Evolutionary conservation across 92 coral and sea anemone species (phyloP), one percentile per base, ranked within the genome.

Genomic region (Phenganax stokvisi): DNA sequence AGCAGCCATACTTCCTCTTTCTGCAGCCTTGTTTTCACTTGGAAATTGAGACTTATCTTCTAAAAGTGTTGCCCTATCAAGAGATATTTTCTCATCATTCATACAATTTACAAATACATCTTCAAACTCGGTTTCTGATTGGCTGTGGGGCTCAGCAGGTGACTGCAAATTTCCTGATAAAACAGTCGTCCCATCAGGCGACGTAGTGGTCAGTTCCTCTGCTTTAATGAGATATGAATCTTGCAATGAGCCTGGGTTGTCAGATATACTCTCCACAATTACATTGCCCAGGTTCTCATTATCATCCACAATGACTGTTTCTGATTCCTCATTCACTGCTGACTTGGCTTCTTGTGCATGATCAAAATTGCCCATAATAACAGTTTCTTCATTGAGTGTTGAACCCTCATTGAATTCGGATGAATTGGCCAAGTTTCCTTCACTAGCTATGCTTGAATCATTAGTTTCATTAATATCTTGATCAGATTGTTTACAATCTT

Each of bases 91-190:
- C 31, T 47, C 54, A 52, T 59, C 70, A 76, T 57, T 61, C 25
- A 28, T 30, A 27, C 81, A 76, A 44, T 76, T 70, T 29, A 30
- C 55, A 76, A 76, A 76, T 7, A 76, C 81, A 12, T 75, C 80
- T 54, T 60, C 81, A 59, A 30, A 55, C n/a, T 76, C 54, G 17
- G 54, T 64, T 11, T 60, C 69, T 10, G 57, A 1, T 8, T 25
- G 12, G 8, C 4, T 20, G 52, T 69, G 54, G 17, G 67, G 12
- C 81, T 64, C 68, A n/a, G 0, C 31, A 30, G 79, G 57, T 74
- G 63, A 54, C 12, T 6, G 79, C 25, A 27, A n/a, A 15, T 29
- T n/a, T 44, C 10, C 53, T 10, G 79, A 61, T 5, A 37, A 37
- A 37, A 2, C 47, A 37, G 1, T 61, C 13, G 67, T 0, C 27